phyloP scores from a whole-genome alignment of 2,113 vertebrate species.

The Triplophysa siluroides region DNA sequence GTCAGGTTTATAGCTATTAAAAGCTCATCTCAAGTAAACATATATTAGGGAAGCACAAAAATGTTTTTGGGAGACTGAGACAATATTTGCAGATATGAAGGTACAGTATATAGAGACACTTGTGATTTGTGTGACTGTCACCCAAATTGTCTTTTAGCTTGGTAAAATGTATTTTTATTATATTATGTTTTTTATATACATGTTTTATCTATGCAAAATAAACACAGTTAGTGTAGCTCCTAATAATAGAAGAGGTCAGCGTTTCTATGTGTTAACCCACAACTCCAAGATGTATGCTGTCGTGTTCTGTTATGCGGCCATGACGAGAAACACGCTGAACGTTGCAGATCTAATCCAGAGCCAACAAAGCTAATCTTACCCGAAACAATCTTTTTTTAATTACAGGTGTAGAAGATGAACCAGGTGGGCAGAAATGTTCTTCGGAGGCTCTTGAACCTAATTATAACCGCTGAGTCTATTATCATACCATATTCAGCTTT shows the following conservation, averaged over 20 bases:
- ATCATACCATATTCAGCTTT: conserved; percentile 41
- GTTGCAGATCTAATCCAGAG: background rate
- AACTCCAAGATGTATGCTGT: background rate
- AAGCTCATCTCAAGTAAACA: conserved; percentile 12
- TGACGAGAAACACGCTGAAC: background rate
- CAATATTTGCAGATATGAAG: background rate
- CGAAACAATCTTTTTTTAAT: conserved; percentile 27
- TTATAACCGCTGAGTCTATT: conserved; percentile 44
- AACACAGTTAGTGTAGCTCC: background rate
- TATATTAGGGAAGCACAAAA: conserved; percentile 9
- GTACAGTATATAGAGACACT: background rate
- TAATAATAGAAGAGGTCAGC: background rate
- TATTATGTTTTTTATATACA: too few species aligned
- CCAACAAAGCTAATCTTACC: conserved; percentile 18
- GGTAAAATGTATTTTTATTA: background rate
- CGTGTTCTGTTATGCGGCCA: background rate
- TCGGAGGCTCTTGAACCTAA: conserved; percentile 34
- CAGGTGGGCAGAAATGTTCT: conserved; percentile 43
- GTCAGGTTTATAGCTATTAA: background rate
- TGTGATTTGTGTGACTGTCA: background rate
- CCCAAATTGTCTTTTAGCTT: background rate
- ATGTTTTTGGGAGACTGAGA: background rate
- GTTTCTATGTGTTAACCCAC: too few species aligned
- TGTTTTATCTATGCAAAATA: too few species aligned
- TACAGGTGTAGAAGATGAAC: conserved; percentile 35